A percentile compares a stretch with the other conserved stretches of the same genome.
Conservation (phyloP, 2,888 invertebrate genomes). For the Dolichomitus sp. region DNA sequence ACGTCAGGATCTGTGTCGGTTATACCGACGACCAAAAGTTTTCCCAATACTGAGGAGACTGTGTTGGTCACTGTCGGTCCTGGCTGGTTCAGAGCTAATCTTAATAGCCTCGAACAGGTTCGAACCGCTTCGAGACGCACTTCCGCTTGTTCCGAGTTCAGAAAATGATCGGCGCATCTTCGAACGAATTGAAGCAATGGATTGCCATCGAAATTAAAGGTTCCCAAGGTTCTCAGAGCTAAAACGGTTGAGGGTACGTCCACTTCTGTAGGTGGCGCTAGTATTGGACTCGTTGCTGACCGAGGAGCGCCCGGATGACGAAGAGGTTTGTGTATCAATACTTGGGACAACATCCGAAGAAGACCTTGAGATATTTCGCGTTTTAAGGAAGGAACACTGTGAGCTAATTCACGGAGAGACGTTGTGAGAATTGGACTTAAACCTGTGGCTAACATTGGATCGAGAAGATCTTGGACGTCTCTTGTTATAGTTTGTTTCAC, state of each 20-base stretch:
- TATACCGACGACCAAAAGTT: conserved; percentile 96
- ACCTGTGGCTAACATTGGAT: conserved; percentile 97
- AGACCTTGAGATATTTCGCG: conserved; percentile 97
- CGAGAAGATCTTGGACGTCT: conserved; percentile 94
- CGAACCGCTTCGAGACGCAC: conserved; percentile 97
- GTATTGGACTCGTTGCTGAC: conserved; percentile 87
- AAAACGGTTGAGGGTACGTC: conserved; percentile 96
- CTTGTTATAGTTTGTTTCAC: conserved; percentile 92
- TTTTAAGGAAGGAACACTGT: conserved; percentile 95
- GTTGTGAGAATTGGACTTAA: conserved; percentile 96
- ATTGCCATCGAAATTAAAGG: conserved; percentile 96
- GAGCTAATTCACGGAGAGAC: conserved; percentile 95
- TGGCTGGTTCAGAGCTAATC: conserved; percentile 92
- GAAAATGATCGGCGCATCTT: conserved; percentile 96
- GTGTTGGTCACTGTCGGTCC: conserved; percentile 95
- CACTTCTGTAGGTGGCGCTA: conserved; percentile 86
- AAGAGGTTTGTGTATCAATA: conserved; percentile 94
- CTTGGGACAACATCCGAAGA: conserved; percentile 95
- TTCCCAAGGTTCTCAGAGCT: conserved; percentile 97
- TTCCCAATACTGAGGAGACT: conserved; percentile 96
- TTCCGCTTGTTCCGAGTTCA: conserved; percentile 96
- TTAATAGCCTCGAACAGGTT: conserved; percentile 96
- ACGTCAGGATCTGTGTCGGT: conserved; percentile 98
- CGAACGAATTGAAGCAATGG: conserved; percentile 97
- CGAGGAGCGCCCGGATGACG: conserved; percentile 93